Conservation (phyloP, 2,797 vertebrate genomes). For the Podarcis siculus region DNA sequence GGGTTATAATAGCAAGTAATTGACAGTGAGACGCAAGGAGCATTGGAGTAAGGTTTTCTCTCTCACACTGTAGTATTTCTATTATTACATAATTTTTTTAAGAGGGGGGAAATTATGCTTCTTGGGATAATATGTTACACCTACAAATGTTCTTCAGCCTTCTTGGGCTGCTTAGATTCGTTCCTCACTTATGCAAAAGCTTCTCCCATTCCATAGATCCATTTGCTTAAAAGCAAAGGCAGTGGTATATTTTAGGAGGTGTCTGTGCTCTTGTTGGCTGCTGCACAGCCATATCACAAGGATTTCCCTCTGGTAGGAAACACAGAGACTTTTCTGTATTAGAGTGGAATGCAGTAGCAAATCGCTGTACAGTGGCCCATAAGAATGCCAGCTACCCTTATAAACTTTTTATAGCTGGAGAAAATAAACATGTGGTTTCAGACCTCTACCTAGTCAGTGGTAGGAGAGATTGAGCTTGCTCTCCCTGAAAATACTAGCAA, state of each 20-base stretch:
- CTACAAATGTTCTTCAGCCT: background rate
- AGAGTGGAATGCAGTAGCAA: slow-evolving; percentile 79
- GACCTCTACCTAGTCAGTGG: slow-evolving; percentile 78
- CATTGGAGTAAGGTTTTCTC: no score
- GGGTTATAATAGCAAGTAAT: background rate
- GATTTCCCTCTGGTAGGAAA: slow-evolving; percentile 75
- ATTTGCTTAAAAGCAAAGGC: slow-evolving; percentile 37
- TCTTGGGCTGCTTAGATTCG: background rate
- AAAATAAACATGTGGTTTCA: slow-evolving; percentile 87
- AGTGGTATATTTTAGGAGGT: slow-evolving; percentile 63
- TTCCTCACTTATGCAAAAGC: slow-evolving; percentile 45
- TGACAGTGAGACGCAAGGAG: background rate
- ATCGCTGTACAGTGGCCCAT: slow-evolving; percentile 77
- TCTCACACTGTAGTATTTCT: background rate
- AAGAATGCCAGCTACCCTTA: slow-evolving; percentile 81
- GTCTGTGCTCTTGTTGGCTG: slow-evolving; percentile 63
- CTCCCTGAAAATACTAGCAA: slow-evolving; percentile 80
- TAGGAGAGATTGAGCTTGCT: slow-evolving; percentile 74
- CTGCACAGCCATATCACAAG: slow-evolving; percentile 69
- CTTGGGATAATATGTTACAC: background rate
- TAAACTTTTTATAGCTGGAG: slow-evolving; percentile 86
- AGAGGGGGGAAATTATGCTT: background rate
- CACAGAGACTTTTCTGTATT: slow-evolving; percentile 82
- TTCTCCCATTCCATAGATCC: slow-evolving; percentile 55
- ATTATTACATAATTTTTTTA: background rate